Evolutionary conservation across 2,113 vertebrate species (phyloP).

Genomic region (Bubalus kerabau): DNA sequence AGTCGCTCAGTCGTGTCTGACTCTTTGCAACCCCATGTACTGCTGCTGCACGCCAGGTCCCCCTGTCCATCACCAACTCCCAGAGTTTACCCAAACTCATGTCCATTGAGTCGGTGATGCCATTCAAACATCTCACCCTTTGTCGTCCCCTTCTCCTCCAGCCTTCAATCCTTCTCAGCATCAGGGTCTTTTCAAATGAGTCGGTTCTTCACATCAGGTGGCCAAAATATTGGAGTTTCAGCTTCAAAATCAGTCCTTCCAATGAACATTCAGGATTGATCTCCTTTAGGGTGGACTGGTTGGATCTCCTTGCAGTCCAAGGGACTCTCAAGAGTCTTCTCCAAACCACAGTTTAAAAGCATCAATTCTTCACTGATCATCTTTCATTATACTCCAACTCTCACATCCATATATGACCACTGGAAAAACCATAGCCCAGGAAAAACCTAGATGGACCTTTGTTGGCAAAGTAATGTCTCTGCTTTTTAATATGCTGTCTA

Average conservation of each 20-base stretch:
- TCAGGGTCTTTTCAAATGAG: background rate
- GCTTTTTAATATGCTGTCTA: background rate
- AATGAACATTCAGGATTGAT: background rate
- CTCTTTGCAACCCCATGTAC: background rate
- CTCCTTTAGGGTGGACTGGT: background rate
- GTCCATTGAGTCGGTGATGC: background rate
- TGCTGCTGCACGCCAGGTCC: background rate
- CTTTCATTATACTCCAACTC: background rate
- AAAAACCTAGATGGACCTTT: background rate
- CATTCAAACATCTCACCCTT: background rate
- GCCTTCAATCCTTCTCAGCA: background rate
- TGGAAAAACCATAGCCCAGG: background rate
- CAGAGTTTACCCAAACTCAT: background rate
- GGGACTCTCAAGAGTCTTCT: background rate
- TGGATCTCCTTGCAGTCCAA: background rate
- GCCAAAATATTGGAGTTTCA: background rate
- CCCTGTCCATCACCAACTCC: background rate
- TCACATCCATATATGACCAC: background rate
- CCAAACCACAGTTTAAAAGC: background rate
- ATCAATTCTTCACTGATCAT: background rate
- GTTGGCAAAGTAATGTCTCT: background rate
- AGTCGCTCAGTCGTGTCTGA: fast-evolving
- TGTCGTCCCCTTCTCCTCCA: background rate
- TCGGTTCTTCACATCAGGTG: fast-evolving
- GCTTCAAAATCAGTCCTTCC: background rate